Conservation (phyloP, 2,797 vertebrate genomes). For the Alcedo quadribrachys region DNA sequence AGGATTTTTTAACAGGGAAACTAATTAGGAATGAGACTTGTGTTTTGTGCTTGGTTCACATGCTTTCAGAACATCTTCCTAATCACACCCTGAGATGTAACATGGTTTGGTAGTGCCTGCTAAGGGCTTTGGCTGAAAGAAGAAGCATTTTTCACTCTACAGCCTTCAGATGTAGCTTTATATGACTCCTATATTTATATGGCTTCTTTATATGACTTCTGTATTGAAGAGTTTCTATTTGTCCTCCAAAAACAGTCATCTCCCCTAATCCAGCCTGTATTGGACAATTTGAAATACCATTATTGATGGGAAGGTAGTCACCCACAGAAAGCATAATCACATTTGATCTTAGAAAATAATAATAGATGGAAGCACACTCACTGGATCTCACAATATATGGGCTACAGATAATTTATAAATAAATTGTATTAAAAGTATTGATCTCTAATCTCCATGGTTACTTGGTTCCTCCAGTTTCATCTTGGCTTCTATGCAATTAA, state of each 20-base stretch:
- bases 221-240: neutral
- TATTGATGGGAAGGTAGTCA: neutral
- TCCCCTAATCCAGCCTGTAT: neutral
- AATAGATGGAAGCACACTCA: neutral
- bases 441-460: conserved; percentile 49
- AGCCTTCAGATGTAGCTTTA: neutral
- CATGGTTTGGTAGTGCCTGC: neutral
- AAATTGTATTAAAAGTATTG: conserved; percentile 39
- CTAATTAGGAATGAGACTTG: neutral
- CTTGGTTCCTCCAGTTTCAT: neutral
- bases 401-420: conserved; percentile 35
- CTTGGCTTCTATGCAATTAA: neutral
- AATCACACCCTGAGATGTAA: neutral
- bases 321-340: neutral
- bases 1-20: neutral
- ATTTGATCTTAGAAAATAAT: conserved; percentile 5
- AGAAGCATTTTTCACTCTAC: neutral
- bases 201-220: neutral
- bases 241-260: neutral
- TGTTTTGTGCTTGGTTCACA: neutral
- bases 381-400: neutral
- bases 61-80: neutral
- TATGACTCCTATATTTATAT: neutral
- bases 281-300: neutral
- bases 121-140: neutral